These are phyloP conservation scores for Dryomyza anilis DNA, from an alignment of 2,888 invertebrate genomes.

Conservation along the genomic window DNA sequence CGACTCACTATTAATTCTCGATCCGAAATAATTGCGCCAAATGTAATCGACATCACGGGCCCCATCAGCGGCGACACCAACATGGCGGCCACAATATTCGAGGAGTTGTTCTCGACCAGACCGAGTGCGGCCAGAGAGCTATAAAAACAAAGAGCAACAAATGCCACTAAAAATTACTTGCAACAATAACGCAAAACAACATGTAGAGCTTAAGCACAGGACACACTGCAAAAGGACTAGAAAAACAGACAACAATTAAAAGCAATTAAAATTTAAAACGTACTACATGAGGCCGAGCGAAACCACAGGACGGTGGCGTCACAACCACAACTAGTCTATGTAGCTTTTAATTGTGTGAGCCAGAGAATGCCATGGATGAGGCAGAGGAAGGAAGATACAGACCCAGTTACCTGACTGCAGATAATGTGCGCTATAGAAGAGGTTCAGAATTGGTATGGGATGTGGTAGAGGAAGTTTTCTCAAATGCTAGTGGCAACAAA, in stretches of 20 bases:
- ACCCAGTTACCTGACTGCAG: no score
- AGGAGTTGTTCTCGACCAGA: constrained; percentile 80
- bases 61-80: constrained; percentile 80
- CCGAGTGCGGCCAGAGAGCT: constrained; percentile 85
- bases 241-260: constrained; percentile 18
- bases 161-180: background rate
- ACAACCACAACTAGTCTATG: background rate
- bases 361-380: background rate
- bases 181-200: background rate
- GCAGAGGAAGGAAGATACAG: background rate
- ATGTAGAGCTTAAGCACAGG: no score
- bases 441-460: no score
- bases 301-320: background rate
- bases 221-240: constrained; percentile 3
- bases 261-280: constrained; percentile 24
- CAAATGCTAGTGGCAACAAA: no score
- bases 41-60: constrained; percentile 86
- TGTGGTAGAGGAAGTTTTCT: no score
- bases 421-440: no score
- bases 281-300: background rate
- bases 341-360: constrained; percentile 8
- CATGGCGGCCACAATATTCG: constrained; percentile 80
- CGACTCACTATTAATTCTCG: constrained; percentile 65
- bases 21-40: constrained; percentile 80
- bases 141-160: constrained; percentile 19